Evolutionary conservation across 2,888 invertebrate species (phyloP).

Genomic region (Atrina japonica): DNA sequence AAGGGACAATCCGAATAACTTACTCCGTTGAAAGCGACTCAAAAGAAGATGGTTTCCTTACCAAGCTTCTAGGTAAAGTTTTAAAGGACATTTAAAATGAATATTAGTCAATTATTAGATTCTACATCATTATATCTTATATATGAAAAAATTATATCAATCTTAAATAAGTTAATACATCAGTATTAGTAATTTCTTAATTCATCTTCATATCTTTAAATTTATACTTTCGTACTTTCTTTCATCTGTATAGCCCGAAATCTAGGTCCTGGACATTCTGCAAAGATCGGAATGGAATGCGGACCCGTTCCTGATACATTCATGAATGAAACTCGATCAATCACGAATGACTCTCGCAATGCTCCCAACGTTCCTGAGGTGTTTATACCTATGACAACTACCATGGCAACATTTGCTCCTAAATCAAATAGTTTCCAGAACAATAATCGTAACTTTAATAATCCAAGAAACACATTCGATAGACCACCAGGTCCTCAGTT

Average conservation of each 20-base stretch:
- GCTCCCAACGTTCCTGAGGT: too few species aligned
- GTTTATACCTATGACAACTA: too few species aligned
- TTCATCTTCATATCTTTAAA: too few species aligned
- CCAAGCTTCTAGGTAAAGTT: constrained; percentile 28
- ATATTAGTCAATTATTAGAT: not conserved
- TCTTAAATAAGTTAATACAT: too few species aligned
- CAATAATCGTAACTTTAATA: not conserved
- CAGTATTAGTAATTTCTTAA: too few species aligned
- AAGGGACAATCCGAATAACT: constrained; percentile 33
- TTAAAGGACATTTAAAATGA: not conserved
- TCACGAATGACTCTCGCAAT: too few species aligned
- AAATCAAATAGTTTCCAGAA: too few species aligned
- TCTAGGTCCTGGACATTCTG: constrained; percentile 2
- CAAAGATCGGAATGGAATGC: constrained; percentile 28
- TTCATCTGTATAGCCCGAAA: constrained; percentile 25
- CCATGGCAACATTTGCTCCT: too few species aligned
- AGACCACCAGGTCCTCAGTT: constrained; percentile 4
- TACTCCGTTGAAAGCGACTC: constrained; percentile 6
- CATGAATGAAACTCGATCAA: not conserved
- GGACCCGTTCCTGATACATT: constrained; percentile 13
- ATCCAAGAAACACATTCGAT: not conserved
- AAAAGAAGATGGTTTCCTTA: constrained; percentile 26
- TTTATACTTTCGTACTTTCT: not conserved
- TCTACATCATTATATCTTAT: not conserved
- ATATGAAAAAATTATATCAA: not conserved